Evolutionary conservation across 2,888 invertebrate species (phyloP).

Genomic region (Nezara viridula): DNA sequence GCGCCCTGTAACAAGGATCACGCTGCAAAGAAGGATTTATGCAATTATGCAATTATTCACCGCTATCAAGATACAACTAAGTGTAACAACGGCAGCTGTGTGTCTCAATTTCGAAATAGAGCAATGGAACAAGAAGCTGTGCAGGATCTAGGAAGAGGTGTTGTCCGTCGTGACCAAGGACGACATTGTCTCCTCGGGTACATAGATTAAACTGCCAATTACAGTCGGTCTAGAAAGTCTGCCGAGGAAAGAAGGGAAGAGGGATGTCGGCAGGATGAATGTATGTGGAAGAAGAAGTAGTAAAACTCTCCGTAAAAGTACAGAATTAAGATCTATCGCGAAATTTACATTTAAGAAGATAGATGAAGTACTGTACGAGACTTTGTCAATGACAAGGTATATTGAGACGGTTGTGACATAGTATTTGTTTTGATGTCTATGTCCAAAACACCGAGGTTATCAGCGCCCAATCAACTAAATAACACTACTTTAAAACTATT

Average conservation of each 20-base stretch:
- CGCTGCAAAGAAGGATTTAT: neutral
- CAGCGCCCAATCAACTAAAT: no score
- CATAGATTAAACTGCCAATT: conserved; percentile 31
- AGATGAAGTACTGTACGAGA: neutral
- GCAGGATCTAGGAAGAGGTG: conserved; percentile 48
- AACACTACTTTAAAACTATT: no score
- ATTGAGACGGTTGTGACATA: neutral
- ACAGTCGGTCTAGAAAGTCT: conserved; percentile 36
- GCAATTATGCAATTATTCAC: conserved; percentile 43
- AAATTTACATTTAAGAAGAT: neutral
- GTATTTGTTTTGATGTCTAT: no score
- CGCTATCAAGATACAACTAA: conserved; percentile 35
- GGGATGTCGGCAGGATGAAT: neutral
- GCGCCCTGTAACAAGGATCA: neutral
- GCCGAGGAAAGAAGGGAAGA: neutral
- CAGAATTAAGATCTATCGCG: neutral
- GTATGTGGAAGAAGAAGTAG: neutral
- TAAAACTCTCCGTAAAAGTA: neutral
- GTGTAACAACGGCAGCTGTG: conserved; percentile 31
- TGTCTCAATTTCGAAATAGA: conserved; percentile 49
- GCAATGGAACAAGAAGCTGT: conserved; percentile 8
- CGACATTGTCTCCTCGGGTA: conserved; percentile 20
- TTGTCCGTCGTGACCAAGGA: conserved; percentile 30
- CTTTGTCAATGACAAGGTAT: neutral
- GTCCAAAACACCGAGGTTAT: no score